Base-by-base conservation (phyloP, 1,140 invertebrate species). In the Halyomorpha halys region DNA sequence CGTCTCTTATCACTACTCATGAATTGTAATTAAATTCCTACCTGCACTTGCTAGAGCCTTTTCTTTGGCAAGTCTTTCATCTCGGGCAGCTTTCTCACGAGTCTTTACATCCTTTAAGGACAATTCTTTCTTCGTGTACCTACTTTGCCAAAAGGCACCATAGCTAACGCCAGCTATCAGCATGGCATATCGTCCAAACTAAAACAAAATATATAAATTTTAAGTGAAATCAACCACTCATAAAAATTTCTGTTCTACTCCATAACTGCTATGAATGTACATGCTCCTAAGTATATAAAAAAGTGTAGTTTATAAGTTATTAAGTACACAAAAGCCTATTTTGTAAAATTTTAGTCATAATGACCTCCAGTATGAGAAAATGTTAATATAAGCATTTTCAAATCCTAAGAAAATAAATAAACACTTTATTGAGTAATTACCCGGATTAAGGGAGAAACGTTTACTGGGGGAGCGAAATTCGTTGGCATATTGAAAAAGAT, bases 391-490 rank as follows among this genome's bases (percentile, higher is more conserved):
- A 11, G 34, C 11, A 39, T 39, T 11, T 39, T 39, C 1, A 39
- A 39, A 39, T 39, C 6, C 1, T 39, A 39, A 39, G 34, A 39
- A 39, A 39, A 19, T 21, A n/a, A 21, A 44, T 6, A 25, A 61
- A 44, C 25, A 18, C 19, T 51, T 3, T 30, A 44, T 21, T 45
- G 3, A 18, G 21, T 3, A 45, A 65, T 69, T 65, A 69, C 68
- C 44, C 61, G 63, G 44, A 69, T 69, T 13, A 69, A 54, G 3
- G 68, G 68, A 19, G 67, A 68, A 54, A 69, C 68, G 6, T 66
- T 66, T 4, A 69, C 65, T 0, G 68, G 65, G n/a, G 68, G 47
- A 54, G 27, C 15, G 30, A 67, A 64, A 27, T 59, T n/a, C 18
- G 66, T 61, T 1, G 66, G 60, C 66, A 66, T 66, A 51, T 39